Percentiles rank a stretch among this genome's conserved stretches.
These are phyloP conservation scores for Drosophila repleta DNA, from an alignment of 1,140 invertebrate species.

Conservation along the genomic window DNA sequence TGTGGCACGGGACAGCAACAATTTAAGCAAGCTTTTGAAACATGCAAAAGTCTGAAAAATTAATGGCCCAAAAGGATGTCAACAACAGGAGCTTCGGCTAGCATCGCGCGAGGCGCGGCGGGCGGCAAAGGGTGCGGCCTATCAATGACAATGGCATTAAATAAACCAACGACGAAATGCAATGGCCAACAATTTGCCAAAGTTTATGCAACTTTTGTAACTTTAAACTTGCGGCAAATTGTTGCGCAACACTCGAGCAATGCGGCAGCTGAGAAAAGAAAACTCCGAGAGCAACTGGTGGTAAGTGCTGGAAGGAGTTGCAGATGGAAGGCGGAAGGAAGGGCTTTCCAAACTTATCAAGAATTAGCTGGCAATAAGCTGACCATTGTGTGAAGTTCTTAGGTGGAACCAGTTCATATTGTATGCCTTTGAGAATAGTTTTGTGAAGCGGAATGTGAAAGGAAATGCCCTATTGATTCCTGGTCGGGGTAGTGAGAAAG, in stretches of 20 bases:
- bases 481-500: too few relatives aligned
- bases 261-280: too few relatives aligned
- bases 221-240: conserved; percentile 44
- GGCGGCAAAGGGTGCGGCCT: conserved; percentile 1
- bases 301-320: not conserved
- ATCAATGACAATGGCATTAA: conserved; percentile 47
- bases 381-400: not conserved
- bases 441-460: too few relatives aligned
- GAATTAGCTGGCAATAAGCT: not conserved
- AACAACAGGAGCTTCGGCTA: conserved; percentile 47
- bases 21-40: conserved; percentile 44
- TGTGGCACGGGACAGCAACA: conserved; percentile 38
- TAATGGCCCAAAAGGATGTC: conserved; percentile 75
- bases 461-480: too few relatives aligned
- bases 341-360: not conserved
- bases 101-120: not conserved
- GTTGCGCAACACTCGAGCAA: conserved; percentile 13
- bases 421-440: not conserved
- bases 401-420: not conserved
- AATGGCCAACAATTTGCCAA: conserved; percentile 38
- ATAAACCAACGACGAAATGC: conserved; percentile 12
- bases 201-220: conserved; percentile 37
- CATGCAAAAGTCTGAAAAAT: conserved; percentile 72
- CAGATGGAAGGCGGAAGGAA: not conserved
- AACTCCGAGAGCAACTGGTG: not conserved